Conservation (phyloP, 1,140 invertebrate species). For the Plectrocnemia conspersa region DNA sequence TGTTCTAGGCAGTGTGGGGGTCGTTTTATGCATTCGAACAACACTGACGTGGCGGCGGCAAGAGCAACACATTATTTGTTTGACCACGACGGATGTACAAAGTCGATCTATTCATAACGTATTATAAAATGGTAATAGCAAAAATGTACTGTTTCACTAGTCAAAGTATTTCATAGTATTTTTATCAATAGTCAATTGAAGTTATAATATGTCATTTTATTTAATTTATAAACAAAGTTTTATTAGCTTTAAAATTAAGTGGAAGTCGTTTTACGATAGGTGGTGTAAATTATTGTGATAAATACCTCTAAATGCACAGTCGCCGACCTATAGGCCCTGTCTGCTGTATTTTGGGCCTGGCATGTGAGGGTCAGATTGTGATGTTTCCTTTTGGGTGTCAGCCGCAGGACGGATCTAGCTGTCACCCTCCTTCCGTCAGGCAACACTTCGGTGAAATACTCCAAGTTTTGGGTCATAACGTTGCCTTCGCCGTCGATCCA, state of each 20-base stretch:
- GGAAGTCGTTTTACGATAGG: neutral
- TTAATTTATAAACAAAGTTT: neutral
- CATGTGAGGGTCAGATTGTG: constrained; percentile 76
- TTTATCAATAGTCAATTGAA: no score
- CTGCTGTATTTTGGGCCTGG: constrained; percentile 68
- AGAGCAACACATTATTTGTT: no score
- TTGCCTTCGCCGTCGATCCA: constrained; percentile 71
- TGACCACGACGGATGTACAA: no score
- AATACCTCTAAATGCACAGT: constrained; percentile 60
- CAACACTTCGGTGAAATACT: constrained; percentile 56
- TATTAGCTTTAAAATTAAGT: neutral
- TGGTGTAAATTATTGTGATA: neutral
- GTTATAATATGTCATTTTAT: no score
- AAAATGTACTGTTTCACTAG: no score
- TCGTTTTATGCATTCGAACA: no score
- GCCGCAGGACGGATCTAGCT: constrained; percentile 64
- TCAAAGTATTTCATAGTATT: no score
- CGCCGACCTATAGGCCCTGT: constrained; percentile 62
- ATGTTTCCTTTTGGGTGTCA: constrained; percentile 70
- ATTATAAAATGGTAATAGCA: no score
- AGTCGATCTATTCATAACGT: no score
- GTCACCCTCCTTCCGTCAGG: constrained; percentile 64
- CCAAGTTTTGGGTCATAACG: constrained; percentile 59
- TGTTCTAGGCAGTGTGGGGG: no score
- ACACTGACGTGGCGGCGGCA: no score